A percentile compares a stretch with the other conserved stretches of the same genome.
Evolutionary conservation across 2,113 vertebrate genomes (phyloP).

Genomic region (Cyanistes caeruleus): DNA sequence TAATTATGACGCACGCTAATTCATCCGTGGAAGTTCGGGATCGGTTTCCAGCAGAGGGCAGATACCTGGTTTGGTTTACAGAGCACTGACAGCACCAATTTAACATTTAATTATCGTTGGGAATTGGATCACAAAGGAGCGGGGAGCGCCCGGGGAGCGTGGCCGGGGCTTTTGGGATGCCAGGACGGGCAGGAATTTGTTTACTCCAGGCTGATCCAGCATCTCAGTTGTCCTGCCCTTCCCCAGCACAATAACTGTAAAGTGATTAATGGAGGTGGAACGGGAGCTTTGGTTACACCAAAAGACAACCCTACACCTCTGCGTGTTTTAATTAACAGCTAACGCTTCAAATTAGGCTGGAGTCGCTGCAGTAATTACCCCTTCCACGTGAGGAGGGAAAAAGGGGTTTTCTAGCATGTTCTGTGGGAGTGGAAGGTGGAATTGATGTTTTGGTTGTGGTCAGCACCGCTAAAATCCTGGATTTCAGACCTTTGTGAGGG

Average conservation of each 20-base stretch:
- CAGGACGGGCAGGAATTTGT: conserved; percentile 75
- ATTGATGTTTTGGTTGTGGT: not conserved
- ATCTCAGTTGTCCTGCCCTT: conserved; percentile 77
- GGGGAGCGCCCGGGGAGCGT: not conserved
- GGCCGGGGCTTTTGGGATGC: not conserved
- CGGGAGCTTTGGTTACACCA: conserved; percentile 83
- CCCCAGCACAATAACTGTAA: conserved; percentile 78
- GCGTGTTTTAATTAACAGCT: conserved; percentile 89
- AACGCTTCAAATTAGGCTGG: conserved; percentile 78
- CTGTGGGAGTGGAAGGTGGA: not conserved
- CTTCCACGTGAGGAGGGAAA: conserved; percentile 51
- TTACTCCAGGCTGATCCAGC: conserved; percentile 69
- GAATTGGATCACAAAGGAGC: conserved; percentile 76
- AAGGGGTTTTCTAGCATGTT: conserved; percentile 4
- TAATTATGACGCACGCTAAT: conserved; percentile 91
- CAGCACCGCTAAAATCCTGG: not conserved
- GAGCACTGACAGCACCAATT: conserved; percentile 77
- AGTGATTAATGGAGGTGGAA: conserved; percentile 84
- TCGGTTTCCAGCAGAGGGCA: conserved; percentile 83
- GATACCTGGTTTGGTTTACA: conserved; percentile 80
- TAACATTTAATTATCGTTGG: conserved; percentile 85
- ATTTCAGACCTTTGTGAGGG: not conserved
- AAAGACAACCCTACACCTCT: conserved; percentile 80
- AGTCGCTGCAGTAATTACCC: conserved; percentile 79
- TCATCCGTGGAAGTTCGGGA: conserved; percentile 84